phyloP scores from a whole-genome alignment of 2,113 vertebrate species.

The Craseonycteris thonglongyai region DNA sequence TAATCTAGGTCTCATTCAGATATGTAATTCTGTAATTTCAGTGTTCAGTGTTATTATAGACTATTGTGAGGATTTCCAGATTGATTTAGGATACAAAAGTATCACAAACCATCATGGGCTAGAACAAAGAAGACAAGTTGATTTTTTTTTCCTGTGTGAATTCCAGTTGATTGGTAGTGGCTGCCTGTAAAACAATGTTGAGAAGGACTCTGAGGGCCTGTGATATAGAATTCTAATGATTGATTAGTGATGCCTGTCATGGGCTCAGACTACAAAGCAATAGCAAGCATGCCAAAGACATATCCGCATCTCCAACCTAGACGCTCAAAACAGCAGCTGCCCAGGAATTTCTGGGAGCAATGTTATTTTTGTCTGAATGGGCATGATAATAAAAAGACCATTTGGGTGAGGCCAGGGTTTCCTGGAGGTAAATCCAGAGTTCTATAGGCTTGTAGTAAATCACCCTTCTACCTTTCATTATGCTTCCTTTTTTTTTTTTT shows the following conservation, averaged over 20 bases:
- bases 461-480: background rate
- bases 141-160: background rate
- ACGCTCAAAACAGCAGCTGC: background rate
- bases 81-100: background rate
- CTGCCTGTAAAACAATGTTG: background rate
- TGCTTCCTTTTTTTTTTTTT: too few relatives aligned
- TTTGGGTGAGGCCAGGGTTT: background rate
- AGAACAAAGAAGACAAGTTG: background rate
- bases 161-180: background rate
- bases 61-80: background rate
- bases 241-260: constrained; percentile 18
- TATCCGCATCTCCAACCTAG: background rate
- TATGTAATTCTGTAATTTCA: background rate
- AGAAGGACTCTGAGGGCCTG: background rate
- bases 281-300: background rate
- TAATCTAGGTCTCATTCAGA: background rate
- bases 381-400: background rate
- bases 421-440: background rate
- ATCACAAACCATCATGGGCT: background rate
- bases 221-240: background rate
- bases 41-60: background rate
- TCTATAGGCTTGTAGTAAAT: background rate
- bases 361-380: background rate
- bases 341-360: background rate
- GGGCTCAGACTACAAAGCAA: background rate